A percentile compares a stretch with the other conserved stretches of the same genome.
These are phyloP conservation scores for Tachycineta bicolor DNA, from an alignment of 2,113 vertebrate species.

Conservation along the genomic window DNA sequence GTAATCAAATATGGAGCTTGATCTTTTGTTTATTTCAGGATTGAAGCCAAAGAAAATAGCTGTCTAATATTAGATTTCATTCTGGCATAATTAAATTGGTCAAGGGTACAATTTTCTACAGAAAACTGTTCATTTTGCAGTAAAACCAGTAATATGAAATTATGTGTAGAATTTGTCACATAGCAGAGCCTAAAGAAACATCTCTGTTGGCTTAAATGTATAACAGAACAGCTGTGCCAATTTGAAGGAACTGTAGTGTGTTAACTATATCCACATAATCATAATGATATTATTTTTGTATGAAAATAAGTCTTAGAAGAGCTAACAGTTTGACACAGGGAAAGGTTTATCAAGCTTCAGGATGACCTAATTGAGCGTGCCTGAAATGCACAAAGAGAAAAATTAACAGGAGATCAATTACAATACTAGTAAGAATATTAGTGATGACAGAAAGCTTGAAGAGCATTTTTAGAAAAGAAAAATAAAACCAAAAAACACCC, in stretches of 20 bases:
- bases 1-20: neutral
- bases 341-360: neutral
- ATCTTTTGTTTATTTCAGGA: neutral
- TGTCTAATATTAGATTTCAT: neutral
- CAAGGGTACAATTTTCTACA: neutral
- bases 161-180: neutral
- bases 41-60: neutral
- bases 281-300: neutral
- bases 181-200: neutral
- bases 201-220: neutral
- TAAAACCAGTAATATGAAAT: neutral
- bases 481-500: neutral
- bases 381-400: neutral
- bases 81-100: neutral
- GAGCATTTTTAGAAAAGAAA: neutral
- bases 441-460: neutral
- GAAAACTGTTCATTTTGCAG: neutral
- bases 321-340: neutral
- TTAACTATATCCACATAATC: conserved; percentile 1
- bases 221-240: neutral
- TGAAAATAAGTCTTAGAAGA: neutral
- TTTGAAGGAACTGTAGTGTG: neutral
- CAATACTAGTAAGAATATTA: neutral
- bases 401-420: neutral
- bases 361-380: neutral